Conservation (phyloP, 2,113 vertebrate species). For the Pachypanchax playfairii region DNA sequence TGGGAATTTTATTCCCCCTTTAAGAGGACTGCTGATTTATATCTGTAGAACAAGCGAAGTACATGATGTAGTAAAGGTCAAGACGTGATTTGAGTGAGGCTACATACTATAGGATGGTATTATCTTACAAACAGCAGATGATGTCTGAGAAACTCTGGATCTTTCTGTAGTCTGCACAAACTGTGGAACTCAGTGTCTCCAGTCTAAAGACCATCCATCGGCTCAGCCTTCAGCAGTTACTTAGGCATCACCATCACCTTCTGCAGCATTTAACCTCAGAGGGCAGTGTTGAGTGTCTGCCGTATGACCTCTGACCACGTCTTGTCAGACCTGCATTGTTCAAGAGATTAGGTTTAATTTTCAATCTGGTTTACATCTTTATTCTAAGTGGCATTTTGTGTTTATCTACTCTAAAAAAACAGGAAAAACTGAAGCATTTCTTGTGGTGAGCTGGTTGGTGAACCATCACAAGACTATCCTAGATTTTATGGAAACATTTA, state of each 20-base stretch:
- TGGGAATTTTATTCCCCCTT: constrained; percentile 15
- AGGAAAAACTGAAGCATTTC: constrained; percentile 25
- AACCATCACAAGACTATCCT: constrained; percentile 64
- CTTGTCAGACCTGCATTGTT: constrained; percentile 48
- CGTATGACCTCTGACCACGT: constrained; percentile 55
- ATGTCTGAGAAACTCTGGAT: constrained; percentile 20
- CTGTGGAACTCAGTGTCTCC: constrained; percentile 8
- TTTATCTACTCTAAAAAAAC: constrained; percentile 21
- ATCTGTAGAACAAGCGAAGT: constrained; percentile 40
- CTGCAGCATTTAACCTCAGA: constrained; percentile 47
- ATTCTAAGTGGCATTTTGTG: constrained; percentile 13
- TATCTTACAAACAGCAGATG: constrained; percentile 24
- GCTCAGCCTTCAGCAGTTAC: constrained; percentile 21
- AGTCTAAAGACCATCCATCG: constrained; percentile 28
- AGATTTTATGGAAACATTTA: constrained; percentile 54
- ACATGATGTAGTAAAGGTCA: constrained; percentile 54
- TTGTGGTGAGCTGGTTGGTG: constrained; percentile 41
- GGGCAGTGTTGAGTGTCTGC: constrained; percentile 22
- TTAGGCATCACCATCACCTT: constrained; percentile 46
- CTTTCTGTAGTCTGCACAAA: constrained; percentile 3
- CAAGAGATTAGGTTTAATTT: constrained; percentile 48
- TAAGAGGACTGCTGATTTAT: constrained; percentile 25
- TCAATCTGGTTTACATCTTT: constrained; percentile 12
- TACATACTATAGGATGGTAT: constrained; percentile 17
- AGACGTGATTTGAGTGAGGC: not conserved